Conservation (phyloP, 2,797 vertebrate genomes). For the Vireo griseus region DNA sequence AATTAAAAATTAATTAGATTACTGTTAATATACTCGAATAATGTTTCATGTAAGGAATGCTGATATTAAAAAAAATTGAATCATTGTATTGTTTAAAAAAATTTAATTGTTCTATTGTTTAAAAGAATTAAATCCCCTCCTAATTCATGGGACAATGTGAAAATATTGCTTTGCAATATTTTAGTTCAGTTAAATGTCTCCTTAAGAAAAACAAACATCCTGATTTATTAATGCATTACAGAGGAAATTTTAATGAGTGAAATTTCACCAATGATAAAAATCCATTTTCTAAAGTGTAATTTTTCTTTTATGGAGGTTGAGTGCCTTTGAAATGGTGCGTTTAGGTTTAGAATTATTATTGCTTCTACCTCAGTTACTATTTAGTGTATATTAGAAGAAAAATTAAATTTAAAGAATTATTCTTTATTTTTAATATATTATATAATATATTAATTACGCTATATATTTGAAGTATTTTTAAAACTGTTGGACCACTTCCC, state of each 20-base stretch:
- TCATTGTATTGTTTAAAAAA: not conserved
- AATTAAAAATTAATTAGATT: conserved; percentile 5
- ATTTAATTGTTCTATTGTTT: too few relatives aligned
- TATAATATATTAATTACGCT: not conserved
- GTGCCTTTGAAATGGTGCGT: not conserved
- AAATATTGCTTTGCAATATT: not conserved
- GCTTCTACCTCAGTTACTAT: not conserved
- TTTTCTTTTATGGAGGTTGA: not conserved
- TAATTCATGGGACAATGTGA: not conserved
- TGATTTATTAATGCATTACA: not conserved
- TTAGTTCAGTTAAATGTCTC: conserved; percentile 6
- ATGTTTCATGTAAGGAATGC: not conserved
- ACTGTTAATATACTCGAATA: not conserved
- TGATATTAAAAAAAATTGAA: not conserved
- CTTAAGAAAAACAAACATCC: not conserved
- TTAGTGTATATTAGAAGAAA: not conserved
- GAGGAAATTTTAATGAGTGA: conserved; percentile 16
- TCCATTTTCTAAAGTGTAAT: not conserved
- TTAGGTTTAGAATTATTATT: not conserved
- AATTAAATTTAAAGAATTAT: not conserved
- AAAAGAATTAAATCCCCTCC: not conserved
- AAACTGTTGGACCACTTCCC: not conserved
- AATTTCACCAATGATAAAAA: conserved; percentile 15
- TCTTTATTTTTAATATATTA: not conserved
- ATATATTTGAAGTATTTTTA: not conserved